Evolutionary conservation across 2,888 invertebrate genomes (phyloP).

Genomic region (Sussaba pulchella): DNA sequence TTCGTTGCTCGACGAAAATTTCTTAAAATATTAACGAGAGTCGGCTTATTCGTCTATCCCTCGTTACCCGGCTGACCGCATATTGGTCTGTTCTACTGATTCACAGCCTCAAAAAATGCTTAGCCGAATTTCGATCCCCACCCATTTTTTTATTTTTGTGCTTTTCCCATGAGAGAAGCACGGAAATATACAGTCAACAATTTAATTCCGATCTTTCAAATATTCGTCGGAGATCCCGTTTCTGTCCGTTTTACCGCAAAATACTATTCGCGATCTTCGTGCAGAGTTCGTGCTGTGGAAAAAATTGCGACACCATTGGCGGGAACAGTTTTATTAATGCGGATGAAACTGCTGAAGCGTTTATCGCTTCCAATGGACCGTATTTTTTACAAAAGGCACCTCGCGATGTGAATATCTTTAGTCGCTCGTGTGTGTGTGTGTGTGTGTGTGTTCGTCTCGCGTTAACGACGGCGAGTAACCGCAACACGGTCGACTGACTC

Average conservation of each 20-base stretch:
- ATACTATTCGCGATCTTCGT: too few species aligned
- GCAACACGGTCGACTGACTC: conserved; percentile 19
- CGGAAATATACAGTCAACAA: background rate
- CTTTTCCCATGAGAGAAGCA: too few species aligned
- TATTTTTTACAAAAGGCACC: too few species aligned
- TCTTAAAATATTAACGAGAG: conserved; percentile 51
- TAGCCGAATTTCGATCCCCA: too few species aligned
- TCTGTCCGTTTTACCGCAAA: too few species aligned
- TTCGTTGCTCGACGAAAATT: conserved; percentile 32
- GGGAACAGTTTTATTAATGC: background rate
- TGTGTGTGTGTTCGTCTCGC: too few species aligned
- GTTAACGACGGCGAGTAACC: conserved; percentile 68
- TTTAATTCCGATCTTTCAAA: too few species aligned
- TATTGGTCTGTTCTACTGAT: conserved; percentile 38
- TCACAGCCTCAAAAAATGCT: too few species aligned
- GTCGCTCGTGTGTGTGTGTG: background rate
- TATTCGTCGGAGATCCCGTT: too few species aligned
- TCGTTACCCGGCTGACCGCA: conserved; percentile 39
- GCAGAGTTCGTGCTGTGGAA: background rate
- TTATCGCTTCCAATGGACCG: background rate
- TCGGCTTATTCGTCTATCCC: conserved; percentile 15
- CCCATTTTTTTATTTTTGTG: too few species aligned
- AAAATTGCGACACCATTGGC: background rate
- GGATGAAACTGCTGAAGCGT: background rate
- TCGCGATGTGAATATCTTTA: too few species aligned